These are phyloP conservation scores for Chironomus riparius DNA, from an alignment of 2,888 invertebrate genomes.

Conservation along the genomic window DNA sequence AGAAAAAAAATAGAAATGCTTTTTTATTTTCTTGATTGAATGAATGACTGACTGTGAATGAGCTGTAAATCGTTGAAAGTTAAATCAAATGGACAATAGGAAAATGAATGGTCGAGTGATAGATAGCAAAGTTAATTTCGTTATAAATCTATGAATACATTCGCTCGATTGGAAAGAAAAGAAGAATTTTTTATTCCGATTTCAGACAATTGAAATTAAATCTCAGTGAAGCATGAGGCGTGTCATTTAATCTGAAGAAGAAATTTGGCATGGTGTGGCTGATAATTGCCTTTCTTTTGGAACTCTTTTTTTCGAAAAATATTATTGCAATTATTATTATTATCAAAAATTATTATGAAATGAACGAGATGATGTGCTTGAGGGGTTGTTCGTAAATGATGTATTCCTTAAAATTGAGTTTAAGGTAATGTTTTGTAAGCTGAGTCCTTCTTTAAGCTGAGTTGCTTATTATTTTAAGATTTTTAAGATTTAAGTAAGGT, in stretches of 20 bases:
- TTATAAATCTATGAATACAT: constrained; percentile 6
- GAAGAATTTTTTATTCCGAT: background rate
- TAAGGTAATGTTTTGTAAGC: no score
- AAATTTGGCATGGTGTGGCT: background rate
- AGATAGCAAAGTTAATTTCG: constrained; percentile 17
- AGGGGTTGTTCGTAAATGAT: no score
- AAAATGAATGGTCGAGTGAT: constrained; percentile 7
- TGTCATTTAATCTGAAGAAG: background rate
- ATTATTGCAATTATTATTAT: background rate
- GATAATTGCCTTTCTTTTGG: constrained; percentile 7
- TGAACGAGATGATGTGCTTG: no score
- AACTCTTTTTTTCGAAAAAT: background rate
- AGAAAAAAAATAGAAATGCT: no score
- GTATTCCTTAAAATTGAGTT: no score
- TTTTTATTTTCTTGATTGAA: background rate
- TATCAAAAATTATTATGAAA: no score
- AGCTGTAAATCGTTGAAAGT: constrained; percentile 1
- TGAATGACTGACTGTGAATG: background rate
- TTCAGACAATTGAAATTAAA: background rate
- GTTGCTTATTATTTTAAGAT: no score
- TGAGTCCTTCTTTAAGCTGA: no score
- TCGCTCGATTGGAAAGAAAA: constrained; percentile 2
- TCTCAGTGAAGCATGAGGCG: background rate
- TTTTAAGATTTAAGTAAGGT: no score
- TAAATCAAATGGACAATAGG: constrained; percentile 1